These are phyloP conservation scores for Elachura formosa DNA, from an alignment of 2,113 vertebrate species.

Conservation along the genomic window DNA sequence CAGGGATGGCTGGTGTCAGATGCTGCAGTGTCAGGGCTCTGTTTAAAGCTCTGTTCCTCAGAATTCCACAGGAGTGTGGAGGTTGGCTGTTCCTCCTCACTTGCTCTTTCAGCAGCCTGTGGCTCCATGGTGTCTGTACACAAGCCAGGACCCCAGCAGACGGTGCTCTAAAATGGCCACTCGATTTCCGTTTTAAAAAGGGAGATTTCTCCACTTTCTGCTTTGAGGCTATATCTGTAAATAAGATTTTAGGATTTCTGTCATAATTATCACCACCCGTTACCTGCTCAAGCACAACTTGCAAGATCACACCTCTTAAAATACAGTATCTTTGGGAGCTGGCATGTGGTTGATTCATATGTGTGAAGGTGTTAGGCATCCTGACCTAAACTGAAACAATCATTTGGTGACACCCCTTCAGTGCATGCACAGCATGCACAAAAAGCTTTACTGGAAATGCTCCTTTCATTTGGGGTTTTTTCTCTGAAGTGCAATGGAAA, in stretches of 20 bases:
- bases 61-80: accelerated
- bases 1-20: background rate
- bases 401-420: background rate
- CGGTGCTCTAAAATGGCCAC: background rate
- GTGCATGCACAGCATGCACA: background rate
- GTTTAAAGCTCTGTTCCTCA: background rate
- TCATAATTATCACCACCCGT: background rate
- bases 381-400: conserved; percentile 28
- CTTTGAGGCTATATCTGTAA: background rate
- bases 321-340: background rate
- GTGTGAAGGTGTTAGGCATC: conserved; percentile 45
- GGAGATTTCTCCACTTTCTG: background rate
- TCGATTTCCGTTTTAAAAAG: background rate
- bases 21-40: background rate
- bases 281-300: background rate
- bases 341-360: conserved; percentile 30
- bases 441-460: conserved; percentile 24
- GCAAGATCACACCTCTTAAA: conserved; percentile 4
- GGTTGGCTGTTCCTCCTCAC: background rate
- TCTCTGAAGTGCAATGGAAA: conserved; percentile 26
- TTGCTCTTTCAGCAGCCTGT: background rate
- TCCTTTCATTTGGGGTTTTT: background rate
- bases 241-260: background rate
- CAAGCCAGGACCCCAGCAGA: background rate
- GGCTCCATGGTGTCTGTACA: background rate